A percentile compares a stretch with the other conserved stretches of the same genome.
Evolutionary conservation across 2,797 vertebrate genomes (phyloP).

Genomic region (Pteronotus mesoamericanus): DNA sequence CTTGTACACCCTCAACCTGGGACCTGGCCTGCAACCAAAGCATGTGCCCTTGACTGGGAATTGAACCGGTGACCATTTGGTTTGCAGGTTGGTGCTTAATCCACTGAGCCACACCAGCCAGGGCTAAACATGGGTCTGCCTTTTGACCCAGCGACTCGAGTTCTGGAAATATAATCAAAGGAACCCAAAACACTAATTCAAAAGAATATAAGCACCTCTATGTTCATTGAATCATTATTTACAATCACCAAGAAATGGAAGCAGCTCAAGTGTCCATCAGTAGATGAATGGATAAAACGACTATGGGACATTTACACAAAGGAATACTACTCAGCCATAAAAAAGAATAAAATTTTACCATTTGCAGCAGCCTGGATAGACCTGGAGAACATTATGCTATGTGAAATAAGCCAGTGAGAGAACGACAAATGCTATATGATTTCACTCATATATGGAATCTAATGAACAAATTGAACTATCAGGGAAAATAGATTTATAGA

Average conservation of each 20-base stretch:
- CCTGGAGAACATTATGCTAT: neutral
- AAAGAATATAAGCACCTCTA: neutral
- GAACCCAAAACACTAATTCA: neutral
- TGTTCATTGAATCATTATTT: neutral
- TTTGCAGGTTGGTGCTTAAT: too few species aligned
- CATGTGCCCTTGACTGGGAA: too few species aligned
- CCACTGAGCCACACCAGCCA: too few species aligned
- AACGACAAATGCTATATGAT: neutral
- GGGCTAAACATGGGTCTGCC: neutral
- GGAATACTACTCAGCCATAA: neutral
- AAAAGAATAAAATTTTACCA: neutral
- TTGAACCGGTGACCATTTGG: too few species aligned
- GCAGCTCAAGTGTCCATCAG: neutral
- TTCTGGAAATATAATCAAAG: neutral
- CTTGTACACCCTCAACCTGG: too few species aligned
- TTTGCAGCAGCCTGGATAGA: neutral
- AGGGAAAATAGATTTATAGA: neutral
- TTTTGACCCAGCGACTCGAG: neutral
- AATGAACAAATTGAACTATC: neutral
- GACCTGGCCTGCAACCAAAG: too few species aligned
- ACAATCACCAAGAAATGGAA: neutral
- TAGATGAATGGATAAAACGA: neutral
- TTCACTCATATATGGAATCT: neutral
- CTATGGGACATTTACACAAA: neutral
- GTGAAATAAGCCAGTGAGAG: neutral